These are phyloP conservation scores for Lophotis ruficrista DNA, from an alignment of 2,113 vertebrate species.

Conservation along the genomic window DNA sequence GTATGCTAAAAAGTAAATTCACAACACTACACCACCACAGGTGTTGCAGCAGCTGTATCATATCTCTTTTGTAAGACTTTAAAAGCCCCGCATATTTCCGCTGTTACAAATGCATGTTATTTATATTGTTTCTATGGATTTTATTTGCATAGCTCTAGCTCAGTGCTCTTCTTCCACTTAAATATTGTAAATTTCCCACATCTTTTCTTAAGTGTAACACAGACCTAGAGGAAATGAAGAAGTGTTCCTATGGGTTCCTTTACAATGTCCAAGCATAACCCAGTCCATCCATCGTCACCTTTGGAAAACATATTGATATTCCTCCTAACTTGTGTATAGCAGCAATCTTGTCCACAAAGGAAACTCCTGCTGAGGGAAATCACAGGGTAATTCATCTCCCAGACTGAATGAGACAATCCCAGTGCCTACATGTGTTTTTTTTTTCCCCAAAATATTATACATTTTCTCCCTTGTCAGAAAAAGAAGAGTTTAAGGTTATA, in stretches of 20 bases:
- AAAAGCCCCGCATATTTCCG: neutral
- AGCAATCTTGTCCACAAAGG: neutral
- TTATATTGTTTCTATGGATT: neutral
- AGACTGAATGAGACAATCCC: neutral
- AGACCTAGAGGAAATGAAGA: neutral
- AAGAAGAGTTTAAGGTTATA: neutral
- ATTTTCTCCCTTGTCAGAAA: neutral
- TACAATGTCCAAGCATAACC: neutral
- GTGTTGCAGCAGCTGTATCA: neutral
- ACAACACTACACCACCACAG: neutral
- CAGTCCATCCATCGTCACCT: neutral
- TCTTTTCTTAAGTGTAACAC: neutral
- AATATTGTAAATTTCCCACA: neutral
- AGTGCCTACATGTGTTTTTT: fast-evolving
- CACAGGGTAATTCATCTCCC: neutral
- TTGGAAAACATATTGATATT: neutral
- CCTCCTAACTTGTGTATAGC: neutral
- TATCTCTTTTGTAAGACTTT: neutral
- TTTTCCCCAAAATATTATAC: neutral
- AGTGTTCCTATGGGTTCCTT: neutral
- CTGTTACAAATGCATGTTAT: neutral
- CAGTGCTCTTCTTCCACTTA: neutral
- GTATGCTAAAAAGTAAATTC: neutral
- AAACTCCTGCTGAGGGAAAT: neutral
- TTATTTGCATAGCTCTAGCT: neutral